phyloP scores from a whole-genome alignment of 2,797 vertebrate species.

The Erithacus rubecula region DNA sequence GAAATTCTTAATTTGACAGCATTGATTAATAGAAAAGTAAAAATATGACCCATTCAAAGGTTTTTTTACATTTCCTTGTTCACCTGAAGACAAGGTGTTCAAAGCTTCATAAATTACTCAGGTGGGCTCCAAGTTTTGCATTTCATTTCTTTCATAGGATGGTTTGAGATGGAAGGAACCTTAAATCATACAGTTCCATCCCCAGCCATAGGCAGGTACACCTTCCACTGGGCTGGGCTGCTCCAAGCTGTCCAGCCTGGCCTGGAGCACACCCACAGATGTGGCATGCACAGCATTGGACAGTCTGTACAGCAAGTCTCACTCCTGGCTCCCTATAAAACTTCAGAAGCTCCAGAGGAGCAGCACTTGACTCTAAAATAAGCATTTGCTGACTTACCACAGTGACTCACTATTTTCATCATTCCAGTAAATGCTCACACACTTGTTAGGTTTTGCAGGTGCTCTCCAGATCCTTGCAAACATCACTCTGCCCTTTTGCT shows the following conservation, averaged over 20 bases:
- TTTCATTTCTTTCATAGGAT: neutral
- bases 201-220: neutral
- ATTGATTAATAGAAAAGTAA: neutral
- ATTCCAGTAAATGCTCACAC: neutral
- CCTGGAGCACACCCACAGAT: neutral
- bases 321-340: neutral
- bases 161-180: neutral
- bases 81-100: neutral
- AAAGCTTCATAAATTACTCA: neutral
- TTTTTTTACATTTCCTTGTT: neutral
- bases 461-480: neutral
- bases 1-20: neutral
- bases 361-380: neutral
- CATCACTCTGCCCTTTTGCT: neutral
- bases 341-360: neutral
- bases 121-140: accelerated
- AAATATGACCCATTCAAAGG: neutral
- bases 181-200: neutral
- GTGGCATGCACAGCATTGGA: neutral
- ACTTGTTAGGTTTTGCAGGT: neutral
- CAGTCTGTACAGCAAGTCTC: neutral
- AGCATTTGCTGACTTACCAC: neutral
- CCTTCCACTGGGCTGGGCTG: neutral
- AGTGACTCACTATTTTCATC: neutral
- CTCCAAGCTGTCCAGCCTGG: neutral